Evolutionary conservation across 2,888 invertebrate genomes (phyloP), one percentile per base, ranked within the genome.

Genomic region (Diabrotica balteata): DNA sequence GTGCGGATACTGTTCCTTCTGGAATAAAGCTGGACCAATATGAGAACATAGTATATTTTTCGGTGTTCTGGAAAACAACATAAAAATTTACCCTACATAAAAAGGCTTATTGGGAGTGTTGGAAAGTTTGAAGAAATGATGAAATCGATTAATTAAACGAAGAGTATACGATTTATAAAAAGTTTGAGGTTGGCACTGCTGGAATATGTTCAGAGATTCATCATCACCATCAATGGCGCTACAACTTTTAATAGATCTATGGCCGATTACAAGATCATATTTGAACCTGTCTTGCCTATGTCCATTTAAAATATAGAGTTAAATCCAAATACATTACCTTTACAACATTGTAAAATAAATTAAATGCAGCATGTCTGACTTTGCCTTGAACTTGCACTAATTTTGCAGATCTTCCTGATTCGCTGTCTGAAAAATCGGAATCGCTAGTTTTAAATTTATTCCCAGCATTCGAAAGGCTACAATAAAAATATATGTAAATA

Each of bases 11-110:
- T 82, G 83, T 10, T 85, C 86, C 78, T 77, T 90, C 88, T 0
- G 93, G 92, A 10, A 94, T 86, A 58, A 94, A 86, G 1, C 88
- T 89, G 79, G 91, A 90, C 93, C 93, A 93, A 81, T 90, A 94
- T 4, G 92, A 91, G 80, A 93, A 93, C 79, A 93, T 87, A 8
- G 87, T 84, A 73, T 86, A 87, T 72, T 89, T 90, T 62, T 93
- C 91, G 68, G 87, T 85, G 43, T 86, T 84, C 88, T 91, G 73
- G 17, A 74, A 80, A 73, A 58, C 51, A 50, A 49, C 32, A 32
- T 32, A 17, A 17, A 17, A 17, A 17, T 17, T 17, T 17, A 17
- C 2, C 2, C 1, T 17, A 17, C 17, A 17, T 17, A 17, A 1
- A 17, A 17, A 17, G 17, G 2, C 17, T 17, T 17, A 17, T n/a